Evolutionary conservation across 2,797 vertebrate genomes (phyloP), one percentile per base, ranked within the genome.

Genomic region (Mus spretus): DNA sequence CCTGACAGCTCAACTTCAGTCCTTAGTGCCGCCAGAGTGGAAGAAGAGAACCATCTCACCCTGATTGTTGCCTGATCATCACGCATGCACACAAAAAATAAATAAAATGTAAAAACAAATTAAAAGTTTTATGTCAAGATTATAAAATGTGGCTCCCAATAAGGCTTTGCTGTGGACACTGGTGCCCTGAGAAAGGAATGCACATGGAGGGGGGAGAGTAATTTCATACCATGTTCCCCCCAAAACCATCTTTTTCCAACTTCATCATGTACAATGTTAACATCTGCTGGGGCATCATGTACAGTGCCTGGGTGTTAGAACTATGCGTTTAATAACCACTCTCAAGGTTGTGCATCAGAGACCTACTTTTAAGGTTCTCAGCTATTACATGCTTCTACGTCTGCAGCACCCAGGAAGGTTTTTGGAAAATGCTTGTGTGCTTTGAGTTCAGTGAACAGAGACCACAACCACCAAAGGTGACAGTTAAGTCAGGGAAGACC

Each of bases 271-370:
- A 72, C 98, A 97, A 96, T 98, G 98, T 98, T 98, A 98, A 98
- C 96, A 97, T 96, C 97, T 98, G 97, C 97, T 13, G 50, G 98
- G 98, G 97, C 97, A 98, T 98, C 98, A 98, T 97, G 98, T 98
- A 98, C 96, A 98, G 97, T 98, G 98, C 98, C 98, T 98, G 98
- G 98, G 98, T 98, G 98, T 79, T 97, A 97, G 97, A 98, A 97
- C 95, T 97, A 92, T 96, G 90, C 90, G 95, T 95, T 98, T 97
- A 97, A 97, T 98, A 97, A 98, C 96, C 97, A 98, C 82, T 97
- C 98, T 98, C 98, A 98, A 98, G 98, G 98, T 98, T 99, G 98
- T 98, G 98, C 98, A 98, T 98, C 98, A 98, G 98, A 98, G 98
- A 98, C 98, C 97, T 89, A 95, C 94, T 98, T 98, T 97, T 97